Evolutionary conservation across 1,140 invertebrate species (phyloP).

Genomic region (Aethina tumida): DNA sequence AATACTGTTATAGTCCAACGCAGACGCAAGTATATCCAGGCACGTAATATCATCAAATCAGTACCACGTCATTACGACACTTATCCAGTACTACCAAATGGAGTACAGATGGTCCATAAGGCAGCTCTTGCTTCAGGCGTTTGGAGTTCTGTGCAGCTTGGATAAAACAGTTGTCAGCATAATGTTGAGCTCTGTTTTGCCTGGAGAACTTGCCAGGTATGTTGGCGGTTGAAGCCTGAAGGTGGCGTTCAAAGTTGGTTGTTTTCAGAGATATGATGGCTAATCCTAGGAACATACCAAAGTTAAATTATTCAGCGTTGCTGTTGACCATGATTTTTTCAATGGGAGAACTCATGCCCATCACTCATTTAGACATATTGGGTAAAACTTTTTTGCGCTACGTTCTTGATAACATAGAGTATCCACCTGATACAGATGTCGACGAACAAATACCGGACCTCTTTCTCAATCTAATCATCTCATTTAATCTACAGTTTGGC

Average conservation of each 20-base stretch:
- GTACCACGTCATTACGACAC: conserved; percentile 62
- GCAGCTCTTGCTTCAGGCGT: conserved; percentile 68
- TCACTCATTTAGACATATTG: conserved; percentile 70
- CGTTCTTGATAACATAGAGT: conserved; percentile 70
- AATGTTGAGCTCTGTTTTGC: conserved; percentile 75
- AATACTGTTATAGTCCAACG: conserved; percentile 67
- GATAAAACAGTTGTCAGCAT: conserved; percentile 69
- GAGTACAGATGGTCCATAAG: conserved; percentile 77
- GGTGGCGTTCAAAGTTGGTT: conserved; percentile 3
- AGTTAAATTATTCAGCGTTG: conserved; percentile 63
- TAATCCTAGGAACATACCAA: conserved; percentile 57
- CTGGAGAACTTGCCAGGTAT: conserved; percentile 72
- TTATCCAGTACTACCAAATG: conserved; percentile 89
- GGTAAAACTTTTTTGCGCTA: conserved; percentile 70
- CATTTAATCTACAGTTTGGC: conserved; percentile 80
- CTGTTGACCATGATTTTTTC: conserved; percentile 79
- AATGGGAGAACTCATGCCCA: conserved; percentile 76
- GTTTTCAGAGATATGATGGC: conserved; percentile 55
- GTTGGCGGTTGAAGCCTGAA: not conserved
- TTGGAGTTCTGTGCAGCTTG: conserved; percentile 76
- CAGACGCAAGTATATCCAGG: conserved; percentile 68
- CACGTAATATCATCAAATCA: conserved; percentile 66
- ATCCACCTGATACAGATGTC: conserved; percentile 60
- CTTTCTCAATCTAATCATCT: conserved; percentile 72
- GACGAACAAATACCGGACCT: conserved; percentile 73